Evolutionary conservation across 1,140 invertebrate genomes (phyloP), one percentile per base, ranked within the genome.

Genomic region (Papilio polyxenes): DNA sequence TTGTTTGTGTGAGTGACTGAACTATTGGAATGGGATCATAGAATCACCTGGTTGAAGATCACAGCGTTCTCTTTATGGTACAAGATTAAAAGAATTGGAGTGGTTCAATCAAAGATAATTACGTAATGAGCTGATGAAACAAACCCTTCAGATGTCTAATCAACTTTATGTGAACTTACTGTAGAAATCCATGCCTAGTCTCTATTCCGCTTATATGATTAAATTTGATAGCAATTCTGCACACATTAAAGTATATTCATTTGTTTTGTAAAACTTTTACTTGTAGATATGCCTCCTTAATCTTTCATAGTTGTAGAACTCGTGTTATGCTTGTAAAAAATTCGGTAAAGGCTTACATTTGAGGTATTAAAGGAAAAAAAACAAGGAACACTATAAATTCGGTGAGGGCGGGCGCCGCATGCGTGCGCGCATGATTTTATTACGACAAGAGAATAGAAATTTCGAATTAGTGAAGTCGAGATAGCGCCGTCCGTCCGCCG

Each of bases 401-500:
- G 86, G 82, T 85, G 85, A 84, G 77, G 81, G 81, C 84, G 83
- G 85, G 72, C 82, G 53, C 81, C 87, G 85, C 86, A 93, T 91
- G 90, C 92, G 90, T 90, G 87, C 89, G 90, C 89, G 89, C 90
- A 92, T 93, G 90, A 89, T 91, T 93, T 92, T 92, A 91, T 92
- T 92, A 93, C 90, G 89, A 89, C 89, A 88, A 88, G 88, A 92
- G 90, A 93, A 92, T 92, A 91, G 89, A 92, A 92, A 92, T 92
- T 92, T 93, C 84, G 87, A 92, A 93, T 91, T 91, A 92, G 86
- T 85, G 89, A 87, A 88, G 85, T 62, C 80, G 86, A 86, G 86
- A 87, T 89, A 85, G 88, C 86, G 82, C 81, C 83, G 83, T 85
- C 89, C 86, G 81, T 81, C 83, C 82, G 86, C 89, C 87, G 88